Evolutionary conservation across 2,888 invertebrate genomes (phyloP).

Genomic region (Panopea generosa): DNA sequence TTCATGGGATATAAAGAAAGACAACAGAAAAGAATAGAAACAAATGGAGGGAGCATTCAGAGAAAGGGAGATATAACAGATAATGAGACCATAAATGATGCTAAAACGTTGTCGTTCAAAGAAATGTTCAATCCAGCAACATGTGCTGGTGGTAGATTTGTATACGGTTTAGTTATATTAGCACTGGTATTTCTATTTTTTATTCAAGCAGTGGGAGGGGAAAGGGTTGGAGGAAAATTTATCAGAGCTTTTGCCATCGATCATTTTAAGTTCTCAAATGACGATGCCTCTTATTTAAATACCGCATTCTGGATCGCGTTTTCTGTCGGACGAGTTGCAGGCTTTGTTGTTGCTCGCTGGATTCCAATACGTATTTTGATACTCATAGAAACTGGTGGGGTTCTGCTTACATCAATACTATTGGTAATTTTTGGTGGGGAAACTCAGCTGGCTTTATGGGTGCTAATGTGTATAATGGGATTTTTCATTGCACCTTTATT

Average conservation of each 20-base stretch:
- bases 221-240: conserved; percentile 71
- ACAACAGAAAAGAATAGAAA: not conserved
- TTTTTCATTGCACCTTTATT: conserved; percentile 69
- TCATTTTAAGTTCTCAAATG: conserved; percentile 59
- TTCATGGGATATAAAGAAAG: conserved; percentile 26
- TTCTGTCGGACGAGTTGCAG: conserved; percentile 64
- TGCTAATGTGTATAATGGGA: conserved; percentile 64
- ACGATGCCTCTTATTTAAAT: conserved; percentile 67
- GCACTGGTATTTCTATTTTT: conserved; percentile 66
- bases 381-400: conserved; percentile 60
- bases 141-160: conserved; percentile 64
- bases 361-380: conserved; percentile 66
- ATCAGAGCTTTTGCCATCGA: conserved; percentile 72
- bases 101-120: conserved; percentile 30
- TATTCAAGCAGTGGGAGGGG: conserved; percentile 68
- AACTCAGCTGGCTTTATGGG: conserved; percentile 63
- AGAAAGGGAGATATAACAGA: conserved; percentile 1
- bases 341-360: conserved; percentile 62
- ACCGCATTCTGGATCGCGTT: conserved; percentile 73
- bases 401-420: conserved; percentile 46
- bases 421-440: conserved; percentile 59
- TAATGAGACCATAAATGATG: not conserved
- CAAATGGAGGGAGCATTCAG: not conserved
- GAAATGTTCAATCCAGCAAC: conserved; percentile 67
- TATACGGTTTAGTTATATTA: conserved; percentile 66